A percentile compares a stretch with the other conserved stretches of the same genome.
Conservation (phyloP, 1,140 invertebrate genomes). For the Orchestia grillus region DNA sequence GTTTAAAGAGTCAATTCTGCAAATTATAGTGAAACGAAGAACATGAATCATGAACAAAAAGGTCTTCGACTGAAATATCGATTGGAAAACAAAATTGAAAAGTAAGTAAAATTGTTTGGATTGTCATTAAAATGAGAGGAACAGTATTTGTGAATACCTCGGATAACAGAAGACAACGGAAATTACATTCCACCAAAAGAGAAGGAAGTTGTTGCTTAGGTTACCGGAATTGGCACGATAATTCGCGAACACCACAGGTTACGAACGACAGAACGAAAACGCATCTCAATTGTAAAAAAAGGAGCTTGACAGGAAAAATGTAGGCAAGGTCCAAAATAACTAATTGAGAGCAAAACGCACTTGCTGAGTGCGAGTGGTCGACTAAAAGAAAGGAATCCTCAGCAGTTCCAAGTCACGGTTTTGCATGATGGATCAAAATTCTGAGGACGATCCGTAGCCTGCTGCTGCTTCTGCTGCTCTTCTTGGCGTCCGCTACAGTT, state of each 20-base stretch:
- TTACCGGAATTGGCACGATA: background rate
- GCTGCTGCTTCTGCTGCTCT: background rate
- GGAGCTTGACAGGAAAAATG: background rate
- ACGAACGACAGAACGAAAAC: background rate
- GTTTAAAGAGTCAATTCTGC: background rate
- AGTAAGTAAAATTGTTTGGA: background rate
- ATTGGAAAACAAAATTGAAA: background rate
- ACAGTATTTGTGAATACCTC: background rate
- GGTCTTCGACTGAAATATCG: background rate
- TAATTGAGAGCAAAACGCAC: background rate
- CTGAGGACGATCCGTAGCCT: background rate
- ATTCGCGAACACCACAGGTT: background rate
- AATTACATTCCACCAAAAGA: background rate
- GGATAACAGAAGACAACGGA: background rate
- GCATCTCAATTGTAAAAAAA: background rate
- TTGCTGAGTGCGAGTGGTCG: background rate
- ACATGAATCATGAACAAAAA: background rate
- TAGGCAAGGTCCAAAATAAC: background rate
- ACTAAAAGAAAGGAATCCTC: background rate
- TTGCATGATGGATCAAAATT: background rate
- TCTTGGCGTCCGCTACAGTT: background rate
- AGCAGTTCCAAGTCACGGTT: constrained; percentile 35
- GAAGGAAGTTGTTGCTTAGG: background rate
- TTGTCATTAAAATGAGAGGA: background rate
- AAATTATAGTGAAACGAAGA: background rate